phyloP scores from a whole-genome alignment of 2,113 vertebrate species.

The Scomber japonicus region DNA sequence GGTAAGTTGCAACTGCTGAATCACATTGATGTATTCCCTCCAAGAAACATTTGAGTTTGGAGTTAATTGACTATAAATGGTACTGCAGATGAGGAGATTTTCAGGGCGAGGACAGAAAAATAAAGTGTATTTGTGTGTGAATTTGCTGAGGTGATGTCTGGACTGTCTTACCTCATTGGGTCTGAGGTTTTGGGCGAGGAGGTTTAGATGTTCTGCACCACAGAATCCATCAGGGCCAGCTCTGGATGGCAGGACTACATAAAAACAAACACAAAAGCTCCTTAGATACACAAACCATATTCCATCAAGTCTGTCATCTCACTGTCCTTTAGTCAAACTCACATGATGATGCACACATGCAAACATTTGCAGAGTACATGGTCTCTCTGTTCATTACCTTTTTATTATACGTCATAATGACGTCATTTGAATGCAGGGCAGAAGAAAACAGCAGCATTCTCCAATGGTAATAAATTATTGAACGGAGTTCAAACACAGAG shows the following conservation, averaged over 20 bases:
- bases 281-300: neutral
- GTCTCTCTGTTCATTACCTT: neutral
- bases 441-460: neutral
- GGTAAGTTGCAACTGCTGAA: constrained; percentile 25
- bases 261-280: constrained; percentile 27
- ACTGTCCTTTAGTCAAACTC: neutral
- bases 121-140: constrained; percentile 20
- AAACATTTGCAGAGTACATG: neutral
- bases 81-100: constrained; percentile 3
- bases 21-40: neutral
- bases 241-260: constrained; percentile 62
- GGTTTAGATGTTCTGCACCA: constrained; percentile 67
- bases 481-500: neutral
- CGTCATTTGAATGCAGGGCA: neutral
- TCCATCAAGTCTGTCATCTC: neutral
- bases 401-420: neutral
- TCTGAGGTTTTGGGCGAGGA: constrained; percentile 62
- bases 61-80: constrained; percentile 19
- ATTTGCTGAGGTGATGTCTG: constrained; percentile 39
- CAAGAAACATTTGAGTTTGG: neutral
- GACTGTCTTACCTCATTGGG: constrained; percentile 68
- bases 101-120: neutral
- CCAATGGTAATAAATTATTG: constrained; percentile 4
- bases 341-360: neutral
- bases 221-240: constrained; percentile 72